Conservation (phyloP, 1,140 invertebrate species). For the Amphibalanus amphitrite region DNA sequence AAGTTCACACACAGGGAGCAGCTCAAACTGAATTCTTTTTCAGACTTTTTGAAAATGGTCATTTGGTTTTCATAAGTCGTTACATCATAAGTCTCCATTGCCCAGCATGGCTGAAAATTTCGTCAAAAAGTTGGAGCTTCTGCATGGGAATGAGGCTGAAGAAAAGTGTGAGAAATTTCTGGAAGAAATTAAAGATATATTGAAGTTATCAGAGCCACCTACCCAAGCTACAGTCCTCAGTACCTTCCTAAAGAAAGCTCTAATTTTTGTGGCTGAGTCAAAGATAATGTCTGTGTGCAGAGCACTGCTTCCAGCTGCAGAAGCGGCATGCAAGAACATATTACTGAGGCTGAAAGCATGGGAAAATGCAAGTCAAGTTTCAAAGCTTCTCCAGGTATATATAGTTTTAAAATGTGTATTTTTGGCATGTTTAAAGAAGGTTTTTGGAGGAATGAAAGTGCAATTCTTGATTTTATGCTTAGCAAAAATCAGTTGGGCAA, state of each 20-base stretch:
- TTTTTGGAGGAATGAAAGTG: not conserved
- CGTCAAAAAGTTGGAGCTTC: not conserved
- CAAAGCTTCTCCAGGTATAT: not conserved
- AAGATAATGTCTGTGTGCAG: not conserved
- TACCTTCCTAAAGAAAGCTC: not conserved
- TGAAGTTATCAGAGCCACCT: not conserved
- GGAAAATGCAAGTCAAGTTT: not conserved
- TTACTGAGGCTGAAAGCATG: not conserved
- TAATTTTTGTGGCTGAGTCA: not conserved
- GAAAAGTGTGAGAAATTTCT: not conserved
- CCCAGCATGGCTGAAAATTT: not conserved
- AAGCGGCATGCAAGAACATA: not conserved
- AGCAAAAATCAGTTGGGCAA: too few species aligned
- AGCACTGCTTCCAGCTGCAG: not conserved
- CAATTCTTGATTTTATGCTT: too few species aligned
- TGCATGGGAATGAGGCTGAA: not conserved
- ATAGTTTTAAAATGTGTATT: too few species aligned
- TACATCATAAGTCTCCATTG: too few species aligned
- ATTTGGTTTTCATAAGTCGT: too few species aligned
- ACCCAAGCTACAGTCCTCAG: not conserved
- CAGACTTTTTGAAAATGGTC: too few species aligned
- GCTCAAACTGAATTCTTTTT: too few species aligned
- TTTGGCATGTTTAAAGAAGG: not conserved
- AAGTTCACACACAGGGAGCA: too few species aligned
- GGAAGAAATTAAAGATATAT: not conserved